Evolutionary conservation across 2,797 vertebrate genomes (phyloP).

Genomic region (Xerus rutilus): DNA sequence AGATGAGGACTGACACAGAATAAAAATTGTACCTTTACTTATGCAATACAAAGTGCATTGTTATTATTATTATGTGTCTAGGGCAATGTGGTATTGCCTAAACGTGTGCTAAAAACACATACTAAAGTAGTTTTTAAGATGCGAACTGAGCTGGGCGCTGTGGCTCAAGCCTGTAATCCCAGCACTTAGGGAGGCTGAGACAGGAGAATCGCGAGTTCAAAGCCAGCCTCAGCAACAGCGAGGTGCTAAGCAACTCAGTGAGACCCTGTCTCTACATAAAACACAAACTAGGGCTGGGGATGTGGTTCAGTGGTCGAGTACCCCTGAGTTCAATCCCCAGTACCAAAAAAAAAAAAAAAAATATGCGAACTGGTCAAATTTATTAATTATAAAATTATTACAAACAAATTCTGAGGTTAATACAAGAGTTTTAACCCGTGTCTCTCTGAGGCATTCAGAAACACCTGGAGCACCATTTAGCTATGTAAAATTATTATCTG

Average conservation of each 20-base stretch:
- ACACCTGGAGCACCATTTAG: neutral
- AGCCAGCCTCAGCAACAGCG: too few relatives aligned
- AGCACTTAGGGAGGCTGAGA: too few relatives aligned
- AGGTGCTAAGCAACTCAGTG: too few relatives aligned
- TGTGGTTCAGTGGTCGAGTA: too few relatives aligned
- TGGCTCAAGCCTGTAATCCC: too few relatives aligned
- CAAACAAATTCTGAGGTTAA: neutral
- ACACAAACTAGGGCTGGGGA: too few relatives aligned
- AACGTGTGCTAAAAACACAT: neutral
- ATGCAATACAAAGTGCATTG: neutral
- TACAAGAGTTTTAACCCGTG: neutral
- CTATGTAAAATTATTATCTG: neutral
- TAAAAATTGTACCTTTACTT: neutral
- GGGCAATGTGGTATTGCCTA: neutral
- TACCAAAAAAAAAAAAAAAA: too few relatives aligned
- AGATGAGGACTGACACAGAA: neutral
- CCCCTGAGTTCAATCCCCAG: too few relatives aligned
- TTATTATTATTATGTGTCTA: neutral
- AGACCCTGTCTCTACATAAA: too few relatives aligned
- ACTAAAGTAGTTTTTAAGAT: neutral
- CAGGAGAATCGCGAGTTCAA: too few relatives aligned
- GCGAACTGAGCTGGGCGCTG: too few relatives aligned
- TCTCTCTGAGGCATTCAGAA: neutral
- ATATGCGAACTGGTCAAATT: neutral
- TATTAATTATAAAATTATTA: neutral